phyloP scores from a whole-genome alignment of 92 coral and sea anemone species.

The Epizoanthus ramosus region DNA sequence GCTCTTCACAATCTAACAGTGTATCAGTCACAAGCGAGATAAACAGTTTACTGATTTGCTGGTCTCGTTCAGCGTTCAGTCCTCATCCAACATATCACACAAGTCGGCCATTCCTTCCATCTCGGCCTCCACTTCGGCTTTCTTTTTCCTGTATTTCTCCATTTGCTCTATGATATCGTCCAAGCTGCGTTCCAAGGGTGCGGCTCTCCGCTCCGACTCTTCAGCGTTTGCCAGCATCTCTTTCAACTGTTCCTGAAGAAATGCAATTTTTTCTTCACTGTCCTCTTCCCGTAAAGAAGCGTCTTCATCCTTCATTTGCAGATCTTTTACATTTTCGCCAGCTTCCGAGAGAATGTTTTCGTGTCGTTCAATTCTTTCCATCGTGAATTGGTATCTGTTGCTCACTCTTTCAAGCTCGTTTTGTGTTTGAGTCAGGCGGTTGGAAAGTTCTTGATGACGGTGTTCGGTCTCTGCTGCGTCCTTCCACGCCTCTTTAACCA shows the following conservation, averaged over 20 bases:
- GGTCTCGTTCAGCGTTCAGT: not conserved
- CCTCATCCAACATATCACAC: slow-evolving; percentile 27
- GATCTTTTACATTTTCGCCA: slow-evolving; percentile 60
- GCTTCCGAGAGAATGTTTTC: slow-evolving; percentile 64
- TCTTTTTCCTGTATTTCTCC: slow-evolving; percentile 45
- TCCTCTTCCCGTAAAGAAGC: slow-evolving; percentile 72
- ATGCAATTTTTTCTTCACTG: slow-evolving; percentile 71
- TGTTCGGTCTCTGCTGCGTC: slow-evolving; percentile 65
- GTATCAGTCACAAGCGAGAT: not conserved
- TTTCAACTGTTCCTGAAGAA: slow-evolving; percentile 73
- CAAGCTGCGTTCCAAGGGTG: slow-evolving; percentile 62
- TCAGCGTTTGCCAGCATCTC: slow-evolving; percentile 69
- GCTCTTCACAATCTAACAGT: not conserved
- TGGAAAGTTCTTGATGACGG: slow-evolving; percentile 61
- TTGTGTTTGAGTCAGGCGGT: slow-evolving; percentile 70
- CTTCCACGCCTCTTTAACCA: slow-evolving; percentile 64
- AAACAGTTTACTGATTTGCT: not conserved
- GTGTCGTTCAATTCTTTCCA: slow-evolving; percentile 54
- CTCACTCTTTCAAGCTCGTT: slow-evolving; percentile 69
- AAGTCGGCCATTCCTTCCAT: slow-evolving; percentile 78
- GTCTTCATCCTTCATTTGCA: slow-evolving; percentile 75
- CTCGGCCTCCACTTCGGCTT: slow-evolving; percentile 53
- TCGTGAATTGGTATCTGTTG: slow-evolving; percentile 53
- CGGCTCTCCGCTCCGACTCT: slow-evolving; percentile 73
- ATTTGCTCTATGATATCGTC: slow-evolving; percentile 66